Conservation (phyloP, 2,888 invertebrate species). For the Himalopsyche anomala region DNA sequence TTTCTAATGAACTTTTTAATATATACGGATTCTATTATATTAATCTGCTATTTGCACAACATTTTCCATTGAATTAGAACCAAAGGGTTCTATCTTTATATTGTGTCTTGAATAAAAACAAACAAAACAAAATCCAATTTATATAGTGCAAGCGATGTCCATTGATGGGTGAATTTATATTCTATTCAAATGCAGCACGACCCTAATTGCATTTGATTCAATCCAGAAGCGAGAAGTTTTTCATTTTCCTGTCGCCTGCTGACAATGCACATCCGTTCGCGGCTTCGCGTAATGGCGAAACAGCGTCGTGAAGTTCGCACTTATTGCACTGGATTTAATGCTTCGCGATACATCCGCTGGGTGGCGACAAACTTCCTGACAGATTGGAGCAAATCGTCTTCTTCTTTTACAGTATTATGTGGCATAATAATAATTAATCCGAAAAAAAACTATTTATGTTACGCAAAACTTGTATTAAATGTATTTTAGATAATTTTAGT, state of each 20-base stretch:
- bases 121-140: no score
- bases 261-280: constrained; percentile 10
- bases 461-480: no score
- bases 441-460: no score
- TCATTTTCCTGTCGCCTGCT: constrained; percentile 4
- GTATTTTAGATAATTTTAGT: no score
- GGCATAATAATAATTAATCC: background rate
- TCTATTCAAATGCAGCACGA: background rate
- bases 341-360: constrained; percentile 22
- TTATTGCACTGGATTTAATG: constrained; percentile 1
- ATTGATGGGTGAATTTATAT: background rate
- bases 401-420: background rate
- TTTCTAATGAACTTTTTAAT: no score
- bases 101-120: no score
- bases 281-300: constrained; percentile 7
- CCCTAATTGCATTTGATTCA: constrained; percentile 31
- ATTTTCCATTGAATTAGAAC: no score
- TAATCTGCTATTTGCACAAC: no score
- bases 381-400: background rate
- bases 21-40: no score
- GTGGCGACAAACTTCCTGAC: constrained; percentile 7
- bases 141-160: no score
- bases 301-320: constrained; percentile 23
- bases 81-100: no score
- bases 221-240: constrained; percentile 18